phyloP scores from a whole-genome alignment of 2,797 vertebrate species.

The Dryobates pubescens region DNA sequence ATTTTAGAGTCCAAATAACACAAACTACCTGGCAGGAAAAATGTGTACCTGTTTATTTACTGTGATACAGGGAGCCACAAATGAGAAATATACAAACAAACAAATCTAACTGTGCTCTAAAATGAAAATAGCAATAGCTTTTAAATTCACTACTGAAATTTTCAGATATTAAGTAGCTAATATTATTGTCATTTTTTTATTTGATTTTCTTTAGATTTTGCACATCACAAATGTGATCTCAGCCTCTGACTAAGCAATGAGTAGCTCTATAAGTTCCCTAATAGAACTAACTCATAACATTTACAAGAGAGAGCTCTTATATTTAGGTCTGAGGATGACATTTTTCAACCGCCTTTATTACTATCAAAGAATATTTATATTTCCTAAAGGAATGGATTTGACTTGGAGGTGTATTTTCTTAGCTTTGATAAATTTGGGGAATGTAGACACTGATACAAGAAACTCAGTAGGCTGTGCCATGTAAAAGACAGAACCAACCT shows the following conservation, averaged over 20 bases:
- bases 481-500: neutral
- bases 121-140: neutral
- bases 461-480: neutral
- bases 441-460: neutral
- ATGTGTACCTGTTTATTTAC: neutral
- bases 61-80: neutral
- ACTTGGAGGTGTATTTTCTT: neutral
- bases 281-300: neutral
- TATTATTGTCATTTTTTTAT: neutral
- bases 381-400: conserved; percentile 5
- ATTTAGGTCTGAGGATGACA: conserved; percentile 39
- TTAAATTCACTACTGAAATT: neutral
- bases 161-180: neutral
- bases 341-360: conserved; percentile 14
- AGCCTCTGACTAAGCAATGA: neutral
- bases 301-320: conserved; percentile 21
- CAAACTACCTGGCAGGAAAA: neutral
- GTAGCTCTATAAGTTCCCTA: neutral
- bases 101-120: neutral
- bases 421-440: neutral
- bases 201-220: neutral
- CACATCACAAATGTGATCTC: neutral
- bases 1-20: neutral
- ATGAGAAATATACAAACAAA: neutral
- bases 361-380: conserved; percentile 40